Base-by-base conservation (phyloP, 2,888 invertebrate species). In the Drosophila algonquin region DNA sequence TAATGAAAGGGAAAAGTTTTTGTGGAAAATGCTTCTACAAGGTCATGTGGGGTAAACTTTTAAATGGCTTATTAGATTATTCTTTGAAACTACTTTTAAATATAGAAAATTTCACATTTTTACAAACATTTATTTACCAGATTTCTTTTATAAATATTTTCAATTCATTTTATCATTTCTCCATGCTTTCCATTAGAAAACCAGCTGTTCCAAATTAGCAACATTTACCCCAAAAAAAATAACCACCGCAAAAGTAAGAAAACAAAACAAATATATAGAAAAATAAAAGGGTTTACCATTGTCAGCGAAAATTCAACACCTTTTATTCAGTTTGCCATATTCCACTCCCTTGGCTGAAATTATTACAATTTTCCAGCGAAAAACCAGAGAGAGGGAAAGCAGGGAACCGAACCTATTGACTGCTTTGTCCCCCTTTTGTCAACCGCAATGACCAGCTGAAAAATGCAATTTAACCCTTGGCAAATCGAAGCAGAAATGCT, bases 401-500 rank as follows among this genome's bases (percentile, higher is more conserved):
- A 44, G 24, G 18, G n/a, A 57, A 30, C 8, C 7, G 30, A 58
- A 46, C 63, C 73, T 35, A 59, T 81, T 80, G 57, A 55, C 63
- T 45, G 52, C 54, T 45, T 57, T 57, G 45, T 40, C 59, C 63
- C 73, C 73, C 60, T 67, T 71, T 61, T 73, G 51, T 72, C 53
- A 73, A 64, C 73, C 73, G 74, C 51, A 68, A 63, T 84, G 77
- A 73, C 75, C 87, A 87, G 87, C 79, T 87, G 82, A 71, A 87
- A 68, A 63, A 44, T 56, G 27, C 40, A 63, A 76, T 61, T 70
- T 68, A 73, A 63, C 55, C 73, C 64, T 47, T 69, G 48, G 73
- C 61, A 79, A 81, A 74, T 76, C 77, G 70, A 59, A 59, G 53
- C 53, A 58, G 57, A 59, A 44, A 71, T 62, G 56, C 60, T 7